Percentiles rank a stretch among this genome's conserved stretches.
phyloP scores from a whole-genome alignment of 2,113 vertebrate species.

The Pogona vitticeps region DNA sequence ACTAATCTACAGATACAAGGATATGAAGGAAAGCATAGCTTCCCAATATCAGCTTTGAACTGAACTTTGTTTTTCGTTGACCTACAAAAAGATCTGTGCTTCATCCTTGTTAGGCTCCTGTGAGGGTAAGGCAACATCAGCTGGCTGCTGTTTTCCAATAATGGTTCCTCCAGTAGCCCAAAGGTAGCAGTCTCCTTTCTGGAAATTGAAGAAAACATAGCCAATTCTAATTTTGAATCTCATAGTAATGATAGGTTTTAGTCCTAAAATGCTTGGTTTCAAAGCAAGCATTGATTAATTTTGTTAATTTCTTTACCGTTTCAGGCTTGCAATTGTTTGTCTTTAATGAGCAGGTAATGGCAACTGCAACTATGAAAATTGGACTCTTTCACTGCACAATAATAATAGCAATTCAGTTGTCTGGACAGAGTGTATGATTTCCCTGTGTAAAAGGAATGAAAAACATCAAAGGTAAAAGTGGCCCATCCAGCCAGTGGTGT shows the following conservation, averaged over 20 bases:
- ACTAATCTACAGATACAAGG: background rate
- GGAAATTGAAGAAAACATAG: background rate
- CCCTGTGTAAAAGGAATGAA: background rate
- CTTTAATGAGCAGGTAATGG: slow-evolving; percentile 3
- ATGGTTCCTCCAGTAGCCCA: background rate
- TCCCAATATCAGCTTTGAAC: background rate
- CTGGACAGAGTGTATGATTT: background rate
- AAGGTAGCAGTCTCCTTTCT: background rate
- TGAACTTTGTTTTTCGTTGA: background rate
- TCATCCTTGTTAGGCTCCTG: too few species aligned
- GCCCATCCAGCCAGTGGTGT: background rate
- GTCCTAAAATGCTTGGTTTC: background rate
- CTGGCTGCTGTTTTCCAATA: background rate
- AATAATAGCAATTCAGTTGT: background rate
- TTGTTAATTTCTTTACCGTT: slow-evolving; percentile 6
- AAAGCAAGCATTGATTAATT: background rate
- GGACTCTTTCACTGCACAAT: background rate
- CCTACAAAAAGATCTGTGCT: background rate
- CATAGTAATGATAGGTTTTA: background rate
- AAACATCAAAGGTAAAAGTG: background rate
- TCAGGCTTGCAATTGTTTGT: background rate
- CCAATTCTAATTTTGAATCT: background rate
- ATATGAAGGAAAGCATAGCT: background rate
- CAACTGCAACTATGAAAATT: background rate
- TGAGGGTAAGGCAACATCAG: too few species aligned